Conservation (phyloP, 2,797 vertebrate species). For the Toxotes lorentzi region DNA sequence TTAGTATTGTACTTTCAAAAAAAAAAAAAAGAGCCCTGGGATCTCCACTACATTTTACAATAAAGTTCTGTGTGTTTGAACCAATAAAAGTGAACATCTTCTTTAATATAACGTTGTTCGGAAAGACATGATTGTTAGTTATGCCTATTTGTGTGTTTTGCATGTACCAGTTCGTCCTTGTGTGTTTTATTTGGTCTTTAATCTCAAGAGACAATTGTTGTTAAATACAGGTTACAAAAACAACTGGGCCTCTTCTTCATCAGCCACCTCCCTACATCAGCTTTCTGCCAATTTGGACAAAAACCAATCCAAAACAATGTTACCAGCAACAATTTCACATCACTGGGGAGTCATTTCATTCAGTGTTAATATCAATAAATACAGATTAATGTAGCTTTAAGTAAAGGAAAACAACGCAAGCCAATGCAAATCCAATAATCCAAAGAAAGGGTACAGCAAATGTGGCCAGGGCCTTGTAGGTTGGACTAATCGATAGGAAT, state of each 20-base stretch:
- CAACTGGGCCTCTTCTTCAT: conserved; percentile 10
- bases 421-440: conserved; percentile 74
- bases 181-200: not conserved
- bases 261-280: conserved; percentile 4
- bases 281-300: conserved; percentile 35
- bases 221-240: conserved; percentile 14
- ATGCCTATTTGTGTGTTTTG: not conserved
- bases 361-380: conserved; percentile 56
- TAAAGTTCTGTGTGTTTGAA: not conserved
- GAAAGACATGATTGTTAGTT: not conserved
- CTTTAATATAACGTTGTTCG: too few relatives aligned
- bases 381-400: conserved; percentile 54
- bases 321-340: conserved; percentile 42
- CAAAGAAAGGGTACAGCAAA: conserved; percentile 45
- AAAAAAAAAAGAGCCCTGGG: too few relatives aligned
- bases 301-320: conserved; percentile 39
- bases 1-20: too few relatives aligned
- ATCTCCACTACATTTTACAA: not conserved
- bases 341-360: conserved; percentile 44
- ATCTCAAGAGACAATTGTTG: not conserved
- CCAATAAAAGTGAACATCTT: not conserved
- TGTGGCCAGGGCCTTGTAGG: conserved; percentile 54
- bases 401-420: conserved; percentile 66
- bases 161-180: not conserved
- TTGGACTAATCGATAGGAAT: conserved; percentile 77